A percentile compares a stretch with the other conserved stretches of the same genome.
phyloP scores from a whole-genome alignment of 2,888 invertebrate species.

The Congeria kusceri region DNA sequence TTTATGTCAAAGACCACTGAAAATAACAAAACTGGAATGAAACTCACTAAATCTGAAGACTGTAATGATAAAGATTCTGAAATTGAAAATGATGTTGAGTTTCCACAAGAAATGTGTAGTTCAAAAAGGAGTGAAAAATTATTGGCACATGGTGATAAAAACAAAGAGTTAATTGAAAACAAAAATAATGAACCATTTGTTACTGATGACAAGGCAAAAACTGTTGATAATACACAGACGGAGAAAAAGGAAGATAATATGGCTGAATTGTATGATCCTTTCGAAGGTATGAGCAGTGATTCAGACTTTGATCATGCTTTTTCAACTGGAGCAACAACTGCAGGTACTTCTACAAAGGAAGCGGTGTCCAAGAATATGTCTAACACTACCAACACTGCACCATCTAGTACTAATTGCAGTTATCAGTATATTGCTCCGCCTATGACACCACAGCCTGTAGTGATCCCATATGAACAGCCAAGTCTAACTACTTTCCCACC shows the following conservation, averaged over 20 bases:
- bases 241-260: conserved; percentile 43
- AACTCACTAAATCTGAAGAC: no score
- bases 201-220: conserved; percentile 11
- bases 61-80: no score
- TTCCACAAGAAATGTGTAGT: no score
- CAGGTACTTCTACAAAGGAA: not conserved
- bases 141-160: not conserved
- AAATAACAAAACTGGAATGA: not conserved
- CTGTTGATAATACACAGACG: conserved; percentile 22
- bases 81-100: no score
- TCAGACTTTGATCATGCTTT: conserved; percentile 12
- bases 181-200: no score
- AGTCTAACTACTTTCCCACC: not conserved
- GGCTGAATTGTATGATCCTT: conserved; percentile 50
- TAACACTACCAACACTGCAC: not conserved
- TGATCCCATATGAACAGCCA: not conserved
- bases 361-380: not conserved
- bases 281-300: conserved; percentile 41
- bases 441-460: not conserved
- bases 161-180: not conserved
- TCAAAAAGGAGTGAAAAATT: no score
- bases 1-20: not conserved
- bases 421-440: not conserved
- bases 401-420: not conserved
- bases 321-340: not conserved